A percentile compares a stretch with the other conserved stretches of the same genome.
These are phyloP conservation scores for Eira barbara DNA, from an alignment of 2,113 vertebrate genomes.

Conservation along the genomic window DNA sequence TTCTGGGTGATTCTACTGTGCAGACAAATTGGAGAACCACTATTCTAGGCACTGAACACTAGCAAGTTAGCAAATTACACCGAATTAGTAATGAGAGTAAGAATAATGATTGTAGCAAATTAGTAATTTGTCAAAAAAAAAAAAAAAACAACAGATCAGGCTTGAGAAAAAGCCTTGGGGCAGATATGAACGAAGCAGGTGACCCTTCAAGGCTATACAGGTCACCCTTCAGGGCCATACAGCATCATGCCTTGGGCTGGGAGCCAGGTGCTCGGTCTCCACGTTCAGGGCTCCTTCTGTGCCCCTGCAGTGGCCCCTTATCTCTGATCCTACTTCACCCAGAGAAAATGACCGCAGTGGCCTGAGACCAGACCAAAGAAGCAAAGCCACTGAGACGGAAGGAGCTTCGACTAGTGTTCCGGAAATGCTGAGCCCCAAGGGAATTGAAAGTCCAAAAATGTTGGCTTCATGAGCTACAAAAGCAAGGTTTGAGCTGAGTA, in stretches of 20 bases:
- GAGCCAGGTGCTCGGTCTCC: background rate
- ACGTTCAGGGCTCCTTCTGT: background rate
- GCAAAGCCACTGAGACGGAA: background rate
- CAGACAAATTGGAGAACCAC: background rate
- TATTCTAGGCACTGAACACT: background rate
- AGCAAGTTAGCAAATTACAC: too few relatives aligned
- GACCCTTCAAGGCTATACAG: background rate
- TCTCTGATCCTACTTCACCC: background rate
- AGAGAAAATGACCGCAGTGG: background rate
- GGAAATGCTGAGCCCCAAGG: fast-evolving
- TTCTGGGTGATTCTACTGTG: background rate
- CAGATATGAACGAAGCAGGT: background rate
- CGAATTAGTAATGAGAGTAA: background rate
- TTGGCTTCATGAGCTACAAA: fast-evolving
- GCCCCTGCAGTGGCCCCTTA: background rate
- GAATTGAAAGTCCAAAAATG: background rate
- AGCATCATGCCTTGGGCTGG: background rate
- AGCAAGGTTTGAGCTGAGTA: background rate
- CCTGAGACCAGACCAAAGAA: background rate
- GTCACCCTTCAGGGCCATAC: background rate
- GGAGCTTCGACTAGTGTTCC: background rate
- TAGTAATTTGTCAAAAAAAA: background rate
- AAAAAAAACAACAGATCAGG: too few relatives aligned
- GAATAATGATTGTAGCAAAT: background rate
- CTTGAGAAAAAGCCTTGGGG: background rate